phyloP scores from a whole-genome alignment of 2,113 vertebrate genomes.

The Brevimyrus niger region DNA sequence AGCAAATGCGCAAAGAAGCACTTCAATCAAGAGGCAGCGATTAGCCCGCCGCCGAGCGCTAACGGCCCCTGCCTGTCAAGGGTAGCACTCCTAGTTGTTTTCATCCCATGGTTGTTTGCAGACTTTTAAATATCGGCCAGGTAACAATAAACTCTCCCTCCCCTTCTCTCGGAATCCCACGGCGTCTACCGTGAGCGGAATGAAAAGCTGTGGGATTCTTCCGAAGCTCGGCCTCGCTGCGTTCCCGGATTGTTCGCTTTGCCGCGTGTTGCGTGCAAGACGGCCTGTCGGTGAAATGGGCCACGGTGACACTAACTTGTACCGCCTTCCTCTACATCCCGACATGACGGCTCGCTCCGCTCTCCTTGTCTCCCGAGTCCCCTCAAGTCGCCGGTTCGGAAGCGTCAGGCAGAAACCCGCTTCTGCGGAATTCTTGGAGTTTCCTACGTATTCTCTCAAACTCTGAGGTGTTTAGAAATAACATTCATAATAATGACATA shows the following conservation, averaged over 20 bases:
- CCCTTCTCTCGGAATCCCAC: background rate
- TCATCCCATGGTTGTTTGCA: background rate
- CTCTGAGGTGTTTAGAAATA: background rate
- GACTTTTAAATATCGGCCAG: conserved; percentile 9
- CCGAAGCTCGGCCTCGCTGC: background rate
- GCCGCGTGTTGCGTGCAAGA: too few relatives aligned
- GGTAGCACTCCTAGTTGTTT: background rate
- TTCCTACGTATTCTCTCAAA: background rate
- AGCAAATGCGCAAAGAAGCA: conserved; percentile 18
- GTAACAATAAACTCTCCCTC: background rate
- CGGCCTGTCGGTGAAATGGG: background rate
- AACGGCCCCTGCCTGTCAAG: background rate
- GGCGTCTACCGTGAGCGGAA: background rate
- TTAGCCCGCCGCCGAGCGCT: background rate
- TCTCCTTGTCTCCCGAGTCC: background rate
- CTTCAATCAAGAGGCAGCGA: conserved; percentile 12
- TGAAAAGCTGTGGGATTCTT: background rate
- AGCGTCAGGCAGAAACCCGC: background rate
- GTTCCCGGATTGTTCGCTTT: background rate
- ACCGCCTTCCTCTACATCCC: background rate
- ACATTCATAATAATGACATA: background rate
- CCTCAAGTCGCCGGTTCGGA: background rate
- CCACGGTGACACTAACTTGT: background rate
- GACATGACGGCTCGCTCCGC: background rate
- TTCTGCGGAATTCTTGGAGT: background rate